A percentile compares a stretch with the other conserved stretches of the same genome.
phyloP scores from a whole-genome alignment of 2,797 vertebrate genomes.

The Monodelphis domestica region DNA sequence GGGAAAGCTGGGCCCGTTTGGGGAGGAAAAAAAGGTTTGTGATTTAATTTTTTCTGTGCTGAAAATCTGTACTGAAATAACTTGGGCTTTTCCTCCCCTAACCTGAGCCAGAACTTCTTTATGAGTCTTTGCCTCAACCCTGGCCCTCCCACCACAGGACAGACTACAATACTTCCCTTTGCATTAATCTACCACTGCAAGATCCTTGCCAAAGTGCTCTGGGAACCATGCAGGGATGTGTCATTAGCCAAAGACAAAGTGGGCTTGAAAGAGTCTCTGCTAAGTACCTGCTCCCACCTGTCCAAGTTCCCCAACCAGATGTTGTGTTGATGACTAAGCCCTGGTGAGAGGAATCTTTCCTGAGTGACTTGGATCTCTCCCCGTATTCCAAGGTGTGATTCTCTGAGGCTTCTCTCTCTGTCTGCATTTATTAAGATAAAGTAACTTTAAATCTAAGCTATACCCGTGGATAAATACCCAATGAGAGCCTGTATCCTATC shows the following conservation, averaged over 20 bases:
- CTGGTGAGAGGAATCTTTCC: background rate
- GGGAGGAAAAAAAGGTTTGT: background rate
- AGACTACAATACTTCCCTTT: background rate
- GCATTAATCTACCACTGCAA: background rate
- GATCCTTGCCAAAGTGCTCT: background rate
- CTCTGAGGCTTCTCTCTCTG: background rate
- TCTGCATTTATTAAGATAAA: background rate
- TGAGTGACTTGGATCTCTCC: background rate
- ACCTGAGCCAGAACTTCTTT: background rate
- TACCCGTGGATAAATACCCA: background rate
- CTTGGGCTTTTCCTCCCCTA: background rate
- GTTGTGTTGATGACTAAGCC: background rate
- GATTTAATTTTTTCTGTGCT: background rate
- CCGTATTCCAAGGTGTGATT: background rate
- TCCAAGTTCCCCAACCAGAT: constrained; percentile 2
- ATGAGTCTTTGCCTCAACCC: background rate
- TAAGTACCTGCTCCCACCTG: constrained; percentile 33
- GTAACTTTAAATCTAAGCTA: background rate
- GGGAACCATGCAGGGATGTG: background rate
- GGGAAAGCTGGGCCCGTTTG: background rate
- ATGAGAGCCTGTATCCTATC: background rate
- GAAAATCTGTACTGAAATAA: background rate
- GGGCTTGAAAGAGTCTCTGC: background rate
- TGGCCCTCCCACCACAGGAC: background rate
- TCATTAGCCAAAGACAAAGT: background rate